These are phyloP conservation scores for Betta splendens DNA, from an alignment of 2,797 vertebrate genomes.

Conservation along the genomic window DNA sequence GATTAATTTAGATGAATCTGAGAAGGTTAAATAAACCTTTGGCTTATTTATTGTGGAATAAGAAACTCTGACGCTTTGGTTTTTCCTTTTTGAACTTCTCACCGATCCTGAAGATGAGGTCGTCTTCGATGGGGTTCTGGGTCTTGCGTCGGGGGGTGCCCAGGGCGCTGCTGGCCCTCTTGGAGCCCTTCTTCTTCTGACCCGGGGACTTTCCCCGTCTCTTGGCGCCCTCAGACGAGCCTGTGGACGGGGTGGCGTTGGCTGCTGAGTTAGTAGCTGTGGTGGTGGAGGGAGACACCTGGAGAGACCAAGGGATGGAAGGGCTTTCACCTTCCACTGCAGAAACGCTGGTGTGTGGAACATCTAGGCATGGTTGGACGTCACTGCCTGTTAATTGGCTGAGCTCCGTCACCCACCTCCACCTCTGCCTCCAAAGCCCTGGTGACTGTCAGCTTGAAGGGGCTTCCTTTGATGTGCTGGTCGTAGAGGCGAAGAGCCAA, in stretches of 20 bases:
- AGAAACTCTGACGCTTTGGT: too few species aligned
- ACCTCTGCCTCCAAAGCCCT: slow-evolving; percentile 81
- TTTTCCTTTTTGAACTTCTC: too few species aligned
- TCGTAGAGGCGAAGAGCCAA: slow-evolving; percentile 93
- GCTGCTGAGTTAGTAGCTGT: slow-evolving; percentile 79
- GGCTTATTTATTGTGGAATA: too few species aligned
- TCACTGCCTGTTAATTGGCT: too few species aligned
- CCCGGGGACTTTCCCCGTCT: slow-evolving; percentile 93
- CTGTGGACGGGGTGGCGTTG: slow-evolving; percentile 78
- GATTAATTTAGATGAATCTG: too few species aligned
- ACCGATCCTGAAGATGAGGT: slow-evolving; percentile 96
- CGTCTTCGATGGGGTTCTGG: slow-evolving; percentile 97
- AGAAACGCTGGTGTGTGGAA: too few species aligned
- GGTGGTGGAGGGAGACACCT: slow-evolving; percentile 87
- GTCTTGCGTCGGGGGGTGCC: slow-evolving; percentile 92
- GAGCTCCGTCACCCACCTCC: slow-evolving; percentile 59
- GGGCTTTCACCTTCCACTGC: not conserved
- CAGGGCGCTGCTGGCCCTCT: slow-evolving; percentile 93
- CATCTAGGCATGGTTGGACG: too few species aligned
- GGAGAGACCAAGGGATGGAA: not conserved
- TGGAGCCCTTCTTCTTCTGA: slow-evolving; percentile 93
- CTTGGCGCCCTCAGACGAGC: slow-evolving; percentile 91
- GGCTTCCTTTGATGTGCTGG: slow-evolving; percentile 98
- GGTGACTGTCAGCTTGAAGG: slow-evolving; percentile 90
- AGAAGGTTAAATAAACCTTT: too few species aligned